Conservation (phyloP, 2,797 vertebrate species). For the Cygnus olor region DNA sequence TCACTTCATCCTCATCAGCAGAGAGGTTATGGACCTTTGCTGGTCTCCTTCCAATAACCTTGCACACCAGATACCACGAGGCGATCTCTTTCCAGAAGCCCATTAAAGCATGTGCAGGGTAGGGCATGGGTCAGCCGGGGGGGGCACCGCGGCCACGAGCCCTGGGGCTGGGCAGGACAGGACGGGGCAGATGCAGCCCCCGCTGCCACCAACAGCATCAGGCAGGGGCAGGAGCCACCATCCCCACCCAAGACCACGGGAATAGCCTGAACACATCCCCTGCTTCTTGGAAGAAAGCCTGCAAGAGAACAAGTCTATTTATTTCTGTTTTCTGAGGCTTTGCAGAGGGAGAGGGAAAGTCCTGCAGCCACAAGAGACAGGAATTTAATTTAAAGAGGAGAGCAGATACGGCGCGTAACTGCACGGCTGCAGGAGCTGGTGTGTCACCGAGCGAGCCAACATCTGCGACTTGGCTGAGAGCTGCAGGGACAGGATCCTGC, state of each 20-base stretch:
- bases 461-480: rapidly evolving
- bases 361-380: not conserved
- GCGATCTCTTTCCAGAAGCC: not conserved
- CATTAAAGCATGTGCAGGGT: not conserved
- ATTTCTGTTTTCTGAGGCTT: not conserved
- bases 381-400: not conserved
- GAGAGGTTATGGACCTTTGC: constrained; percentile 32
- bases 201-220: rapidly evolving
- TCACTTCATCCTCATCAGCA: constrained; percentile 51
- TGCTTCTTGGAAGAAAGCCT: not conserved
- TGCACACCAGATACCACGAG: not conserved
- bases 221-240: not conserved
- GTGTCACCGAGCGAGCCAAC: not conserved
- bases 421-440: rapidly evolving
- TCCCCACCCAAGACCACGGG: rapidly evolving
- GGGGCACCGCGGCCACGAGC: not conserved
- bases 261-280: not conserved
- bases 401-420: rapidly evolving
- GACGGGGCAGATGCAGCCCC: rapidly evolving
- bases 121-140: not conserved
- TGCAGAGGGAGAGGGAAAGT: not conserved
- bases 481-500: rapidly evolving
- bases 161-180: not conserved
- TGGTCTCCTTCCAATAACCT: constrained; percentile 49
- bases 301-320: rapidly evolving